Evolutionary conservation across 1,140 invertebrate species (phyloP).

Genomic region (Nixonia krombeini): DNA sequence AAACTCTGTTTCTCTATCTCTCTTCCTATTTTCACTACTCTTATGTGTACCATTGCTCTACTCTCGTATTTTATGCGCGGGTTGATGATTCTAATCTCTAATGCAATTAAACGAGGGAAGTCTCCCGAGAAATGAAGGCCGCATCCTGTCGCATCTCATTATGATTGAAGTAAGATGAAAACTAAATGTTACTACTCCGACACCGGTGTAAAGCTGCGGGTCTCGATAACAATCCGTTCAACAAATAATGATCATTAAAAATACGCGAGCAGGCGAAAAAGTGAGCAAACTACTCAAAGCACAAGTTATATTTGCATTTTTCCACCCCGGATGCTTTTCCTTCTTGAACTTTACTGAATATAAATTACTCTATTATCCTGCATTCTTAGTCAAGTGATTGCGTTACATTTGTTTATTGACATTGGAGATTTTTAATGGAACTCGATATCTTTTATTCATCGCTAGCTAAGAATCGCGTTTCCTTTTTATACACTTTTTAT

Average conservation of each 20-base stretch:
- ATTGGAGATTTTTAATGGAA: no score
- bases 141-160: conserved; percentile 37
- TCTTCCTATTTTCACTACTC: not conserved
- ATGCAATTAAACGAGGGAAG: conserved; percentile 37
- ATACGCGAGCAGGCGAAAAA: no score
- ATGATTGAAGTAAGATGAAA: conserved; percentile 22
- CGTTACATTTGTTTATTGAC: no score
- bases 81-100: conserved; percentile 37
- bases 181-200: conserved; percentile 5
- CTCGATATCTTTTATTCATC: no score
- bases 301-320: no score
- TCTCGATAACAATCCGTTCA: conserved; percentile 12
- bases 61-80: conserved; percentile 32
- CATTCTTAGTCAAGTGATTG: no score
- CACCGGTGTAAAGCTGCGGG: conserved; percentile 11
- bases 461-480: no score
- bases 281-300: no score
- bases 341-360: no score
- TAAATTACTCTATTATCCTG: no score
- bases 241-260: not conserved
- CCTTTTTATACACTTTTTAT: no score
- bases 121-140: conserved; percentile 34
- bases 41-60: conserved; percentile 23
- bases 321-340: no score
- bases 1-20: conserved; percentile 21